Evolutionary conservation across 1,140 invertebrate species (phyloP).

Genomic region (Zeugodacus cucurbitae): DNA sequence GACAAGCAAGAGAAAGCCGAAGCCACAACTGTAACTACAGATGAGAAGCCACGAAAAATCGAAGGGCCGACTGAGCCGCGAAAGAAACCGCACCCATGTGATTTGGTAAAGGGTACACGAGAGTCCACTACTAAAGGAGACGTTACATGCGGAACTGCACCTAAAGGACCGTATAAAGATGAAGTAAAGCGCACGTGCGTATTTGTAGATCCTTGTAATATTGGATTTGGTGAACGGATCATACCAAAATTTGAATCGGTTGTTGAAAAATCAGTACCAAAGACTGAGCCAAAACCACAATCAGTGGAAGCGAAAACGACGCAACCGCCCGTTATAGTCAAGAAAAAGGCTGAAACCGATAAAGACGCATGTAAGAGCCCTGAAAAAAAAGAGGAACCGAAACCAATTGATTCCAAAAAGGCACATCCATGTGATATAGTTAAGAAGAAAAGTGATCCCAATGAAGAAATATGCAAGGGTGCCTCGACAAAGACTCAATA

Average conservation of each 20-base stretch:
- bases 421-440: too few relatives aligned
- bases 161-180: neutral
- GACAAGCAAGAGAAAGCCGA: neutral
- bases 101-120: neutral
- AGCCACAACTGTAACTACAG: neutral
- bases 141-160: neutral
- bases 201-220: neutral
- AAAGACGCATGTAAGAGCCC: too few relatives aligned
- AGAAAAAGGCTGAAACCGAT: too few relatives aligned
- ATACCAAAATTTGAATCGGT: neutral
- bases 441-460: too few relatives aligned
- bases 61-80: neutral
- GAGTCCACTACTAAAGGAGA: neutral
- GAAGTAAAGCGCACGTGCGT: neutral
- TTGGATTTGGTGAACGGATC: neutral
- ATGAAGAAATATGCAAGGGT: neutral
- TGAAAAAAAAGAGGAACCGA: too few relatives aligned
- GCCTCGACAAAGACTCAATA: too few relatives aligned
- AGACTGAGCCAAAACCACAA: neutral
- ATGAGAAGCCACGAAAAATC: neutral
- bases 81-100: neutral
- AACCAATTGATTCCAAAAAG: too few relatives aligned
- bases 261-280: neutral
- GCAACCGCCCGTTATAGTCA: neutral
- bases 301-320: neutral